phyloP scores from a whole-genome alignment of 2,888 invertebrate species.

The Acrobasis repandana region DNA sequence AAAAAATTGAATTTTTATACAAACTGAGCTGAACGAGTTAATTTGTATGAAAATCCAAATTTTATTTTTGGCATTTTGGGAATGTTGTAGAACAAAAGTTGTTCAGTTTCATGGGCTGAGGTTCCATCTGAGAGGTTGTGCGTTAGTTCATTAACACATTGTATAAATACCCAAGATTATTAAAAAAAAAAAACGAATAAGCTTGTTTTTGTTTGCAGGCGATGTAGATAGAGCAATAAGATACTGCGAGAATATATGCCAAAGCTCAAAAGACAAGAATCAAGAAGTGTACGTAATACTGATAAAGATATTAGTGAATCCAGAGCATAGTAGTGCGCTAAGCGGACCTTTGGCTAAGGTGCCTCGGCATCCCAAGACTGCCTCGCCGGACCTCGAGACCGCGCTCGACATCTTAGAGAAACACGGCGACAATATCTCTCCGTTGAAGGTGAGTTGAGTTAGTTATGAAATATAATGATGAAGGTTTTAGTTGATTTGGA shows the following conservation, averaged over 20 bases:
- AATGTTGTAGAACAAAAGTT: no score
- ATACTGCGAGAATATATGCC: constrained; percentile 90
- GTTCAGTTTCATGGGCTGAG: no score
- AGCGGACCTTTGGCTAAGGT: constrained; percentile 73
- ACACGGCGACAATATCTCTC: constrained; percentile 92
- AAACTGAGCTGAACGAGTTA: no score
- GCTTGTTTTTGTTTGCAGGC: constrained; percentile 56
- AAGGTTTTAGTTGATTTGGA: no score
- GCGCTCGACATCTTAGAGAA: constrained; percentile 92
- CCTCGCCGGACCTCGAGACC: constrained; percentile 89
- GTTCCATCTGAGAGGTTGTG: no score
- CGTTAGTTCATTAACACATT: no score
- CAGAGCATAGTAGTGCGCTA: constrained; percentile 53
- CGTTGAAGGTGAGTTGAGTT: constrained; percentile 85
- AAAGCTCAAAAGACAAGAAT: constrained; percentile 56
- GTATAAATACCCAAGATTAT: no score
- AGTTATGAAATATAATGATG: constrained; percentile 28
- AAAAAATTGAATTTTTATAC: no score
- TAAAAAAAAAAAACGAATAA: no score
- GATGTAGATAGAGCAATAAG: constrained; percentile 92
- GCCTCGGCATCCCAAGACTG: constrained; percentile 82
- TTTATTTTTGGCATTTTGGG: no score
- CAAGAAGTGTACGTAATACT: constrained; percentile 85
- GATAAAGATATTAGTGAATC: constrained; percentile 78
- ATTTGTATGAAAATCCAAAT: no score